phyloP scores from a whole-genome alignment of 2,888 invertebrate genomes.

The Dorcus hopei region DNA sequence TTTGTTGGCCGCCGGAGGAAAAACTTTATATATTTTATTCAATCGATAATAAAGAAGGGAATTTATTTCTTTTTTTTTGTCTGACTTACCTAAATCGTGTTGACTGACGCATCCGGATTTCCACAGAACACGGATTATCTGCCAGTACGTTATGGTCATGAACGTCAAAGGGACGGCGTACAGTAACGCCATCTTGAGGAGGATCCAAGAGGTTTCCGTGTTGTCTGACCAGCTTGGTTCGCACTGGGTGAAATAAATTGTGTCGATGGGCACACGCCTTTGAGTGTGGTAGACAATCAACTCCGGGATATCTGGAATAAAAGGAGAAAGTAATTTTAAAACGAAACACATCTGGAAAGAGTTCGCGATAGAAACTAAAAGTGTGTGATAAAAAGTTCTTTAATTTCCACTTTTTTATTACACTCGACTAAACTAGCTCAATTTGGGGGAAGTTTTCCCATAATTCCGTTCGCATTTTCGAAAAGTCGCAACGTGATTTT shows the following conservation, averaged over 20 bases:
- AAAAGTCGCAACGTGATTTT: too few relatives aligned
- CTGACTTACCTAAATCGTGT: conserved; percentile 42
- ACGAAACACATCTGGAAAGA: too few relatives aligned
- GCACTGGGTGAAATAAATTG: conserved; percentile 61
- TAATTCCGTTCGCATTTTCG: too few relatives aligned
- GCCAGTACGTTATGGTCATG: conserved; percentile 81
- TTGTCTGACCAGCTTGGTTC: conserved; percentile 66
- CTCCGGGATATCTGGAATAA: conserved; percentile 70
- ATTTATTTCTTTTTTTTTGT: too few relatives aligned
- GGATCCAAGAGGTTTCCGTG: conserved; percentile 68
- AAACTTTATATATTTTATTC: too few relatives aligned
- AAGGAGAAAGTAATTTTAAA: neutral
- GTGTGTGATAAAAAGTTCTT: too few relatives aligned
- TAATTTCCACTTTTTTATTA: too few relatives aligned
- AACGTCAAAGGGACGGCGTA: conserved; percentile 79
- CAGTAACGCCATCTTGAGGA: conserved; percentile 67
- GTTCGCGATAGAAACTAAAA: too few relatives aligned
- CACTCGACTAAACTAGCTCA: too few relatives aligned
- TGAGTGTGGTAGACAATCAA: conserved; percentile 65
- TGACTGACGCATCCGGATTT: conserved; percentile 73
- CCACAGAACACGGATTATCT: conserved; percentile 82
- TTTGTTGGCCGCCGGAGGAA: too few relatives aligned
- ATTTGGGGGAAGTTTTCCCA: too few relatives aligned
- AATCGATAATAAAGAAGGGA: too few relatives aligned
- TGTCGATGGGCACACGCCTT: conserved; percentile 48